phyloP scores from a whole-genome alignment of 1,140 invertebrate genomes.

The Conus betulinus region DNA sequence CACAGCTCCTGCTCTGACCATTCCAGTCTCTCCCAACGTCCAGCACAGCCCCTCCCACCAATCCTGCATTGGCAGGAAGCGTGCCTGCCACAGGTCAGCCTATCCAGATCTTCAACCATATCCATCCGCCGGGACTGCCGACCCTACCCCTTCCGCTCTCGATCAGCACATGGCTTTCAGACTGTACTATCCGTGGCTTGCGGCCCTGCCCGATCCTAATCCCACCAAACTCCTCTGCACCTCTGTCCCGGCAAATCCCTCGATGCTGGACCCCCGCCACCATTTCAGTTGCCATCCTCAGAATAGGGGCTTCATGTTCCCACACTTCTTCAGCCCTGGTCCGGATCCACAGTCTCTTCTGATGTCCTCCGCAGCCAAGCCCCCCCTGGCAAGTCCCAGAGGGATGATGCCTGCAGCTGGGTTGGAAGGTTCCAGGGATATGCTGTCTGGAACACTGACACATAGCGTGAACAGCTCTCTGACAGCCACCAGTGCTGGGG shows the following conservation, averaged over 20 bases:
- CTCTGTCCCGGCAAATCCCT: slow-evolving; percentile 10
- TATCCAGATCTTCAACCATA: slow-evolving; percentile 48
- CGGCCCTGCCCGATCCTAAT: slow-evolving; percentile 28
- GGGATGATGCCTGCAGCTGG: background rate
- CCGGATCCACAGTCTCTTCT: slow-evolving; percentile 6
- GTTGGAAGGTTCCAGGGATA: background rate
- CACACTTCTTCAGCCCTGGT: background rate
- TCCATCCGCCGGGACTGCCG: slow-evolving; percentile 45
- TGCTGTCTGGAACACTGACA: background rate
- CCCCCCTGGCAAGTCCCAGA: background rate
- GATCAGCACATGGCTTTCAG: slow-evolving; percentile 44
- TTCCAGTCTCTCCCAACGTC: background rate
- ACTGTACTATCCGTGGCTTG: slow-evolving; percentile 48
- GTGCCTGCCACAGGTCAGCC: slow-evolving; percentile 26
- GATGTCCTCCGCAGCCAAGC: background rate
- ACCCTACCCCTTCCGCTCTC: slow-evolving; percentile 36
- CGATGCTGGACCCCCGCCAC: background rate
- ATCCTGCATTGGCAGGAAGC: background rate
- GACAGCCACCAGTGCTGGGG: background rate
- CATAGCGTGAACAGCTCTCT: background rate
- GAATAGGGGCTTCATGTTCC: background rate
- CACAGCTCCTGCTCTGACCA: background rate
- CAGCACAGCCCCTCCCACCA: background rate
- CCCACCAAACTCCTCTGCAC: slow-evolving; percentile 31
- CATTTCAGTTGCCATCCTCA: slow-evolving; percentile 7